Percentiles rank a stretch among this genome's conserved stretches.
Evolutionary conservation across 2,113 vertebrate genomes (phyloP).

Genomic region (Dipodomys stephensi): DNA sequence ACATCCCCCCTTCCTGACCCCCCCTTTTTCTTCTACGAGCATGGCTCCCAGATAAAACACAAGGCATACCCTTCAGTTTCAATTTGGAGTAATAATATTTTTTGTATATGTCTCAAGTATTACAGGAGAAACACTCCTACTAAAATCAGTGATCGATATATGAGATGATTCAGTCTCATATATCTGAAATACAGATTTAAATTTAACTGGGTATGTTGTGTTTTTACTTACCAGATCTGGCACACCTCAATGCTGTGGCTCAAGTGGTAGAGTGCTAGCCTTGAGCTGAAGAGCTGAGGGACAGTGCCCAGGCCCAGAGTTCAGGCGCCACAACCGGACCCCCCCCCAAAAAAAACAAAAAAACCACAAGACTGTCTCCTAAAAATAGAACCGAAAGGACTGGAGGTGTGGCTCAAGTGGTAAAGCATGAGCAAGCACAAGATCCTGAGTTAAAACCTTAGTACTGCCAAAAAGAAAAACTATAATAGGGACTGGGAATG

Average conservation of each 20-base stretch:
- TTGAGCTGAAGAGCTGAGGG: too few relatives aligned
- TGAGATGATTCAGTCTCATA: background rate
- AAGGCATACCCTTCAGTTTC: background rate
- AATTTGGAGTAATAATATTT: background rate
- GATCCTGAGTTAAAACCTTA: too few relatives aligned
- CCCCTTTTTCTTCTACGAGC: background rate
- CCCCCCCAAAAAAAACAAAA: too few relatives aligned
- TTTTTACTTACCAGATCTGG: conserved; percentile 20
- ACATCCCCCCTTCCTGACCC: too few relatives aligned
- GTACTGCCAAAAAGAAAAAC: background rate
- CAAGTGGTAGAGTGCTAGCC: too few relatives aligned
- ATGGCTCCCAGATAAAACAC: background rate
- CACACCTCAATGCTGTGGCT: background rate
- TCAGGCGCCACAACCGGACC: too few relatives aligned
- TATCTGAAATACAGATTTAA: background rate
- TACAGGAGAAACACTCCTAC: background rate
- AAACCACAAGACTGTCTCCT: too few relatives aligned
- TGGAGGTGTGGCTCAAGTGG: too few relatives aligned
- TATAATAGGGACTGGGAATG: too few relatives aligned
- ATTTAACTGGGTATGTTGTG: background rate
- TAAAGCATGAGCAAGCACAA: too few relatives aligned
- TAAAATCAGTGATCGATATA: background rate
- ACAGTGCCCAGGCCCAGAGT: too few relatives aligned
- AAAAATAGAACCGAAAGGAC: too few relatives aligned
- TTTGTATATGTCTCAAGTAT: background rate